Percentiles rank a stretch among this genome's conserved stretches.
These are phyloP conservation scores for Ophioderma brevispina DNA, from an alignment of 35 echinoderm and acorn worm genomes.

Conservation along the genomic window DNA sequence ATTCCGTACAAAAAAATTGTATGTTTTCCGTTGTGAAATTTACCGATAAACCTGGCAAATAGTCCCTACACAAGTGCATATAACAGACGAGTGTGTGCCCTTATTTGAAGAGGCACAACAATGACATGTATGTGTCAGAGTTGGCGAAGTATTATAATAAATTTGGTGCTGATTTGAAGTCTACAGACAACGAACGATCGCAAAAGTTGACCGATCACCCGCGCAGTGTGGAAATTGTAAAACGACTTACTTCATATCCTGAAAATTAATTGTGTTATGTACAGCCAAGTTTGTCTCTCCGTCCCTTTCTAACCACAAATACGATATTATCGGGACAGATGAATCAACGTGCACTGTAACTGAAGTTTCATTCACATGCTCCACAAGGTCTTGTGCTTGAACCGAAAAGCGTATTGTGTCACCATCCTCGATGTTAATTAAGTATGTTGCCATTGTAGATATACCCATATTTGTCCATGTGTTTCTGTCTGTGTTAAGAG, in stretches of 20 bases:
- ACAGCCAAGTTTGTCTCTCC: slow-evolving; percentile 27
- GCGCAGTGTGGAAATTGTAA: no score
- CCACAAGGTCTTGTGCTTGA: slow-evolving; percentile 14
- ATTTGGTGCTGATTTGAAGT: no score
- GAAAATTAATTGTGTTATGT: slow-evolving; percentile 34
- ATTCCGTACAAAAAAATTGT: no score
- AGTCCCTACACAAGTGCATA: no score
- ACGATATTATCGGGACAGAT: slow-evolving; percentile 12
- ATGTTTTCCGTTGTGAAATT: no score
- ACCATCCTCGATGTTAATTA: slow-evolving; percentile 16
- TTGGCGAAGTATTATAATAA: no score
- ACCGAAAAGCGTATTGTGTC: slow-evolving; percentile 37
- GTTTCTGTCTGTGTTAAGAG: background rate
- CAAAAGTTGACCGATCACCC: no score
- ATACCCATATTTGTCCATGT: slow-evolving; percentile 15
- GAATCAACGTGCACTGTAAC: slow-evolving; percentile 46
- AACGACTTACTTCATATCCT: slow-evolving; percentile 36
- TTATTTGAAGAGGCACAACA: no score
- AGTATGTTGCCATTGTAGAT: background rate
- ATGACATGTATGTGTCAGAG: no score
- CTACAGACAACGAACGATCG: no score
- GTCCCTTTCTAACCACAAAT: slow-evolving; percentile 31
- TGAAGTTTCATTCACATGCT: background rate
- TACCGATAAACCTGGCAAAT: no score
- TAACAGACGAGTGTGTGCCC: no score